Percentiles rank a stretch among this genome's conserved stretches.
Conservation (phyloP, 1,140 invertebrate genomes). For the Drosophila lacteicornis region DNA sequence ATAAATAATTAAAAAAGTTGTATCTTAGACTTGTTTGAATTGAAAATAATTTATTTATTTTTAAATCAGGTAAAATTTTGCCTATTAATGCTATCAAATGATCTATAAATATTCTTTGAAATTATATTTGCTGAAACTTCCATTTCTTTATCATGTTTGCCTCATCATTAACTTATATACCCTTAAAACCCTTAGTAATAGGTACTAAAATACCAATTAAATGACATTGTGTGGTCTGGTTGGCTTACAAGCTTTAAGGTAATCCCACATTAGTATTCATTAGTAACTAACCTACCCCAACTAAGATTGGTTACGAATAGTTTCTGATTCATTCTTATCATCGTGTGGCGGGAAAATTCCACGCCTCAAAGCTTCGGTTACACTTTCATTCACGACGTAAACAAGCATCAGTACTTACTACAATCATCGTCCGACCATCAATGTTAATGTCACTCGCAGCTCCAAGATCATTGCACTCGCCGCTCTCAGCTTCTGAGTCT, state of each 20-base stretch:
- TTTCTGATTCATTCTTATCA: constrained; percentile 24
- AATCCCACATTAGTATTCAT: constrained; percentile 1
- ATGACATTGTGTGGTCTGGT: constrained; percentile 50
- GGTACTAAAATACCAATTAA: not conserved
- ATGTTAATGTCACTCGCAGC: constrained; percentile 60
- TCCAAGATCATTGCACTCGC: constrained; percentile 61
- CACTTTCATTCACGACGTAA: constrained; percentile 33
- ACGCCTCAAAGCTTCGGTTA: constrained; percentile 15
- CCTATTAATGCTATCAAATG: too few relatives aligned
- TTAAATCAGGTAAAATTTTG: too few relatives aligned
- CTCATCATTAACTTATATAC: not conserved
- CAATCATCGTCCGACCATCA: constrained; percentile 35
- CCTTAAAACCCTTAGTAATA: too few relatives aligned
- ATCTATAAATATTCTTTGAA: too few relatives aligned
- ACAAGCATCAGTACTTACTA: constrained; percentile 19
- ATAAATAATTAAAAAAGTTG: too few relatives aligned
- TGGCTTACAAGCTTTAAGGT: constrained; percentile 51
- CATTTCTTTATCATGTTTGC: too few relatives aligned
- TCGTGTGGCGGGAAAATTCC: constrained; percentile 43
- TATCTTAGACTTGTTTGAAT: too few relatives aligned
- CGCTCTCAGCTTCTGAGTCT: constrained; percentile 8
- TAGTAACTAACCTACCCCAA: constrained; percentile 33
- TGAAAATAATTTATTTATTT: too few relatives aligned
- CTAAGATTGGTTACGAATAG: not conserved
- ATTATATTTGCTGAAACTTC: too few relatives aligned